phyloP scores from a whole-genome alignment of 53 echinoderm and acorn worm genomes.

The Crossaster papposus region DNA sequence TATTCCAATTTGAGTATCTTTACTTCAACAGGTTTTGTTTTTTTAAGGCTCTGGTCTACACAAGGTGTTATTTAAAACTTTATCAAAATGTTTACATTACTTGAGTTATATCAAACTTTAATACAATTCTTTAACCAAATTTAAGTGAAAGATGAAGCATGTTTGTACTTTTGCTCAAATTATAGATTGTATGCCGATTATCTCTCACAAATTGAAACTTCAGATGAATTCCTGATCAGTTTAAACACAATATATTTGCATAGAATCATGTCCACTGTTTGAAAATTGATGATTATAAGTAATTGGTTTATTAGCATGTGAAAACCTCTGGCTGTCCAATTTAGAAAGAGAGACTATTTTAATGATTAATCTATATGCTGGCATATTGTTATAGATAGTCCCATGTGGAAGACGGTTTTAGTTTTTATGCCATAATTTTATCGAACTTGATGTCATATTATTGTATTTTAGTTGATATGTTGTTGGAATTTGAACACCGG shows the following conservation, averaged over 20 bases:
- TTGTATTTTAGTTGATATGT: slow-evolving; percentile 40
- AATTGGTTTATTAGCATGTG: neutral
- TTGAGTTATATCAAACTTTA: neutral
- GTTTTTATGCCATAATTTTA: slow-evolving; percentile 30
- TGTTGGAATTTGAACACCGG: neutral
- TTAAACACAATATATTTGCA: neutral
- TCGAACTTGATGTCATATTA: neutral
- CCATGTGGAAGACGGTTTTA: slow-evolving; percentile 6
- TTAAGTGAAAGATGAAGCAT: neutral
- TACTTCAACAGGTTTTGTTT: neutral
- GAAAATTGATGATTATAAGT: neutral
- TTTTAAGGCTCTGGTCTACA: neutral
- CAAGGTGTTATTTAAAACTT: neutral
- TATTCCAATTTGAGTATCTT: neutral
- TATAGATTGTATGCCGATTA: neutral
- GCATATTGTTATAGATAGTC: slow-evolving; percentile 52
- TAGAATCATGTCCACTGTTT: neutral
- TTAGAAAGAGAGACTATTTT: neutral
- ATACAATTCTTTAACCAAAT: neutral
- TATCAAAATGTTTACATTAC: neutral
- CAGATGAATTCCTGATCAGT: neutral
- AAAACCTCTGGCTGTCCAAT: neutral
- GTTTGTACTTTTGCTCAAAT: neutral
- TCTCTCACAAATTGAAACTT: neutral
- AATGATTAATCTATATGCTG: slow-evolving; percentile 28